Evolutionary conservation across 2,113 vertebrate species (phyloP).

Genomic region (Gobio gobio): DNA sequence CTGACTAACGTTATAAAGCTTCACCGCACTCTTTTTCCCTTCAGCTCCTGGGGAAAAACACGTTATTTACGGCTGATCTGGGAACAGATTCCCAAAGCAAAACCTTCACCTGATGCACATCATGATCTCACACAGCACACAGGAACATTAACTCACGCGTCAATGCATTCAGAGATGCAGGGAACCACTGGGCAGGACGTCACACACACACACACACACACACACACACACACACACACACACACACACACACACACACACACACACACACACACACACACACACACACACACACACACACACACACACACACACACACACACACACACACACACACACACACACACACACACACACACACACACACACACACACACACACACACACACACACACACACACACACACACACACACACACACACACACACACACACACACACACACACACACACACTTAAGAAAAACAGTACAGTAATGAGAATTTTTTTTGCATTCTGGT

Average conservation of each 20-base stretch:
- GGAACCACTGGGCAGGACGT: background rate
- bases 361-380: background rate
- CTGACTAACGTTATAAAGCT: slow-evolving; percentile 66
- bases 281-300: background rate
- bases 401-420: background rate
- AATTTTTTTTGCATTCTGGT: background rate
- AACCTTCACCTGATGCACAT: background rate
- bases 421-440: background rate
- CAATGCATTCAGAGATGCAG: background rate
- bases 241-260: background rate
- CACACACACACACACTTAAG: too few species aligned
- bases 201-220: background rate
- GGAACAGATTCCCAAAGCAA: background rate
- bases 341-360: background rate
- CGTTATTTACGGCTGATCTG: slow-evolving; percentile 1
- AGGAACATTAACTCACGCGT: background rate
- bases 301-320: background rate
- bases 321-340: background rate
- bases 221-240: background rate
- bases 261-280: too few species aligned
- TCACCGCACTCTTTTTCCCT: slow-evolving; percentile 29
- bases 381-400: background rate
- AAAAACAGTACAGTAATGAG: background rate
- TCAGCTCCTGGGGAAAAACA: background rate
- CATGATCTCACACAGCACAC: background rate